phyloP scores from a whole-genome alignment of 1,140 invertebrate species.

The Philotrypesis tridentata region DNA sequence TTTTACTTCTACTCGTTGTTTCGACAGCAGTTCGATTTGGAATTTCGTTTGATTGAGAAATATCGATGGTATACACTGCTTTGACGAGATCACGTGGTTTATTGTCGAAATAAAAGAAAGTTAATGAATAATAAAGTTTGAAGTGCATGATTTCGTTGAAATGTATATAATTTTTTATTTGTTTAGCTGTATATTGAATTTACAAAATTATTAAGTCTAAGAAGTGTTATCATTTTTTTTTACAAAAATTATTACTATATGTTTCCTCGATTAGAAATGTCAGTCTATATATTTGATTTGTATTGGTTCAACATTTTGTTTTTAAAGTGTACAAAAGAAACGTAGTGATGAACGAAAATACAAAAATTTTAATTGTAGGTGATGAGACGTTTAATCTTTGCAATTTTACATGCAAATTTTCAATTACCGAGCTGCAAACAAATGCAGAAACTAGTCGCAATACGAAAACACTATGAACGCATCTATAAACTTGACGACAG shows the following conservation, averaged over 20 bases:
- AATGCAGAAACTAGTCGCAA: too few relatives aligned
- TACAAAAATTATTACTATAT: background rate
- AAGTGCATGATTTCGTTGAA: background rate
- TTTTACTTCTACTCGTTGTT: background rate
- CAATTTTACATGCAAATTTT: too few relatives aligned
- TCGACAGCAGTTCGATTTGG: background rate
- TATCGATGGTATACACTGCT: background rate
- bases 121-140: background rate
- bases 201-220: background rate
- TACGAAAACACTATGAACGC: too few relatives aligned
- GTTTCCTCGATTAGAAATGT: background rate
- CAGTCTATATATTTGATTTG: background rate
- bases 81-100: background rate
- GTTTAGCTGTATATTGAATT: background rate
- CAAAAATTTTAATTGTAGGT: too few relatives aligned
- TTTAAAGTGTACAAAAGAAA: too few relatives aligned
- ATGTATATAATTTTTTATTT: background rate
- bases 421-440: too few relatives aligned
- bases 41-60: background rate
- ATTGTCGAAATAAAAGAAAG: background rate
- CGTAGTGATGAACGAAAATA: too few relatives aligned
- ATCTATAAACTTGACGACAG: too few relatives aligned
- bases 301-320: too few relatives aligned
- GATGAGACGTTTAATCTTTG: too few relatives aligned
- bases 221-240: background rate